Percentiles rank a stretch among this genome's conserved stretches.
Conservation (phyloP, 2,113 vertebrate species). For the Mormyrus lacerda region DNA sequence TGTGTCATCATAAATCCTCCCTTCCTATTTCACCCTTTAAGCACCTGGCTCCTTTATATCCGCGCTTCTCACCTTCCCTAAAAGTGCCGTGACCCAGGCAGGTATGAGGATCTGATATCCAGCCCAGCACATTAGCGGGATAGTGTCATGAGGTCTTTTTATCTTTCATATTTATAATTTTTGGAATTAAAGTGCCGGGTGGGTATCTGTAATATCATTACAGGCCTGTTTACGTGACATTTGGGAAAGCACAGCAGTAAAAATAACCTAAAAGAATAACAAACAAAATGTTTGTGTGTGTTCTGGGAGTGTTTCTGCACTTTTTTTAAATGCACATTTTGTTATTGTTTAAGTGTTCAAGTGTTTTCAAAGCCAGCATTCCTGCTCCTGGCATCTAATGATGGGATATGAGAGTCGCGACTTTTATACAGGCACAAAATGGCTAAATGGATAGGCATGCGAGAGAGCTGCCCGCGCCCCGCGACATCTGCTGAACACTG, state of each 20-base stretch:
- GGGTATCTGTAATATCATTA: background rate
- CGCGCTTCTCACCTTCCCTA: background rate
- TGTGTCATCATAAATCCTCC: constrained; percentile 16
- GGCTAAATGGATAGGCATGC: background rate
- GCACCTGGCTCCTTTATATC: background rate
- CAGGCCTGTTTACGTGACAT: background rate
- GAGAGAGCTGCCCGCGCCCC: background rate
- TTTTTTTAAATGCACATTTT: background rate
- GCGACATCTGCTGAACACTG: background rate
- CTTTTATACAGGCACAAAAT: background rate
- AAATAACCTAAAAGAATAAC: background rate
- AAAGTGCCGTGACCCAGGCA: background rate
- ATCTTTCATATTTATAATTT: background rate
- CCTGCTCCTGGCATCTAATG: background rate
- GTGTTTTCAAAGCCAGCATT: background rate
- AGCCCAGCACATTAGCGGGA: background rate
- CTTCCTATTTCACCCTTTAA: background rate
- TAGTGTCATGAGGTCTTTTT: background rate
- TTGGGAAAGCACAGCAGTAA: background rate
- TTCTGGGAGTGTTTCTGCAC: background rate
- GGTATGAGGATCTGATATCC: background rate
- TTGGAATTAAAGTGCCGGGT: background rate
- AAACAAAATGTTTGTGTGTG: background rate
- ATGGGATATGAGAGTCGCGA: background rate
- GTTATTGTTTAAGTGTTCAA: background rate